phyloP scores from a whole-genome alignment of 2,113 vertebrate species.

The Ivindomyrus marchei region DNA sequence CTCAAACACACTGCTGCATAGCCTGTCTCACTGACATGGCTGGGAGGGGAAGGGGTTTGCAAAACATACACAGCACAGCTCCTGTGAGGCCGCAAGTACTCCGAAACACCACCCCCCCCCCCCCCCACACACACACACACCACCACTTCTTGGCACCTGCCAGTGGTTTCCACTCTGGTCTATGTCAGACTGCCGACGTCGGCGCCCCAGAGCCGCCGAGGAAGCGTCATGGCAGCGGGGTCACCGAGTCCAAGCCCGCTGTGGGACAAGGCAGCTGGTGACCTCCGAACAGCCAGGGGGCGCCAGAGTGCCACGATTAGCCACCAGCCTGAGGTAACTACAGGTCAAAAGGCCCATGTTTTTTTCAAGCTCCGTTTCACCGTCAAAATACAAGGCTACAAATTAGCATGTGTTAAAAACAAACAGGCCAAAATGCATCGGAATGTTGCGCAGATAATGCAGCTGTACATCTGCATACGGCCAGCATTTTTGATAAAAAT shows the following conservation, averaged over 20 bases:
- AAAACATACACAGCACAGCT: not conserved
- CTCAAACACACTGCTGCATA: not conserved
- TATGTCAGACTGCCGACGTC: slow-evolving; percentile 29
- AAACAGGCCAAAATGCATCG: not conserved
- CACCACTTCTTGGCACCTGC: slow-evolving; percentile 32
- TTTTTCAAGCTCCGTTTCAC: not conserved
- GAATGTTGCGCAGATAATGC: not conserved
- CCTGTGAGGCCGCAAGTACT: not conserved
- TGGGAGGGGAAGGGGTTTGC: not conserved
- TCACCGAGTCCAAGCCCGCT: not conserved
- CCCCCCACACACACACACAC: not conserved
- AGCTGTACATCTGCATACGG: not conserved
- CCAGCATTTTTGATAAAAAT: not conserved
- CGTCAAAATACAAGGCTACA: not conserved
- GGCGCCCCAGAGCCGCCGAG: slow-evolving; percentile 14
- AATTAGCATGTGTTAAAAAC: not conserved
- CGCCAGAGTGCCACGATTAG: not conserved
- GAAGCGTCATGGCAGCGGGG: slow-evolving; percentile 16
- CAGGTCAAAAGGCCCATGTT: not conserved
- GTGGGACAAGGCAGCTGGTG: not conserved
- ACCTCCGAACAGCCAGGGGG: not conserved
- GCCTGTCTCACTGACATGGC: not conserved
- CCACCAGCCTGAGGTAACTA: not conserved
- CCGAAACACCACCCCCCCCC: not conserved
- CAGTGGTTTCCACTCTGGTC: slow-evolving; percentile 41